Base-by-base conservation (phyloP, 2,797 vertebrate genomes). In the Coregonus sp. region DNA sequence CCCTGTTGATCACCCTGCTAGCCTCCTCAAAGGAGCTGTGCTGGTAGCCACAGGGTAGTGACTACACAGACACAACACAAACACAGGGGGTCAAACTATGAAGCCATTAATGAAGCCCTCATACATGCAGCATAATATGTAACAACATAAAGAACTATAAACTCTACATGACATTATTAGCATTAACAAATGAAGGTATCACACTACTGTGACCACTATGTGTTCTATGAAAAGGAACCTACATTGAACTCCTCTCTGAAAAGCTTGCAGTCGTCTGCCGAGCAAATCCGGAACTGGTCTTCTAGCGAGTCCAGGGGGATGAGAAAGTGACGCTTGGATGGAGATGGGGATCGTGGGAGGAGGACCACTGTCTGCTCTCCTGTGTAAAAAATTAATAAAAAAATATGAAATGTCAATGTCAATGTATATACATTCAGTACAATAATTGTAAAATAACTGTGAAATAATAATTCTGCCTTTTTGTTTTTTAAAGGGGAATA, bases 301-400 rank as follows among this genome's bases (percentile, higher is more conserved):
- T 99, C 98, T 1, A 99, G 91, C 68, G 91, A 92, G 0, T 95
- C 97, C 87, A 98, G 94, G 0, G 95, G 94, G 82, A 99, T 95
- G 11, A 97, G 95, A 61, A 96, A 89, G 90, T 96, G 98, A 75
- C 95, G 97, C 92, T 95, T 98, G 2, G 95, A 94, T 75, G 96
- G 92, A 0, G 97, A 97, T 3, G 96, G 94, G 0, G 97, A 96
- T 80, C 95, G 92, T 33, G 96, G 96, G 80, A 99, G 95, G 78
- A 99, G 94, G 90, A 98, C 97, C 82, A 98, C 97, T n/a, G 96
- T 94, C 86, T 99, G 97, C 92, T 98, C 96, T 84, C 98, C 98
- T 99, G 95, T 89, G 76, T 12, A 12, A 47, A 11, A 33, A 40
- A 11, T 33, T 3, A 33, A 33, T 25, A 40, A 9, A 2, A 2